Conservation (phyloP, 2,888 invertebrate genomes). For the Hoplodrina blanda region DNA sequence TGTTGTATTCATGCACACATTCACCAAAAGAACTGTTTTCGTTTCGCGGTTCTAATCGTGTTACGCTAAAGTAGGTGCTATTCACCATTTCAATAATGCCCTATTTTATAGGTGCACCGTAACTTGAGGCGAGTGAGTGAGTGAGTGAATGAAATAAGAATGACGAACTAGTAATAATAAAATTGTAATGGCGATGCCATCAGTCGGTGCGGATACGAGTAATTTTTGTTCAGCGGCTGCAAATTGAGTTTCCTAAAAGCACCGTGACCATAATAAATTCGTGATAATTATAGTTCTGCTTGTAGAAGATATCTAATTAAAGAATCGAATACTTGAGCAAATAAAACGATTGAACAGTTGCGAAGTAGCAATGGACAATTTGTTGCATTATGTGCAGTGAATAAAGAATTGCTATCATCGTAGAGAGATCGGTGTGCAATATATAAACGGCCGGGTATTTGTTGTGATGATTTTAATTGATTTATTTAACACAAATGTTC, state of each 20-base stretch:
- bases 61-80: constrained; percentile 67
- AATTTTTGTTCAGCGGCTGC: constrained; percentile 59
- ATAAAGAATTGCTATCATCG: constrained; percentile 69
- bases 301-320: constrained; percentile 31
- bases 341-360: constrained; percentile 59
- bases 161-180: constrained; percentile 58
- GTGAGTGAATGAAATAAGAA: constrained; percentile 71
- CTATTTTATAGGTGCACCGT: constrained; percentile 54
- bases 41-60: constrained; percentile 61
- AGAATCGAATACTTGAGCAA: constrained; percentile 31
- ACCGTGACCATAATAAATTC: constrained; percentile 19
- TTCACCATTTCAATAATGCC: constrained; percentile 49
- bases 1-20: constrained; percentile 81
- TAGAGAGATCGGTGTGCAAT: constrained; percentile 65
- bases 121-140: constrained; percentile 66
- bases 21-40: constrained; percentile 78
- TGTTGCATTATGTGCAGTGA: constrained; percentile 77
- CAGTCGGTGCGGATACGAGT: constrained; percentile 68
- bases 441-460: constrained; percentile 61
- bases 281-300: constrained; percentile 28
- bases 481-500: constrained; percentile 74
- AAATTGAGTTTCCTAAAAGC: constrained; percentile 29
- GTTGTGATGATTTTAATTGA: constrained; percentile 75
- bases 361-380: constrained; percentile 76
- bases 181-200: constrained; percentile 74